Percentiles rank a stretch among this genome's conserved stretches.
Conservation (phyloP, 53 echinoderm and acorn worm species). For the Temnopleurus reevesii region DNA sequence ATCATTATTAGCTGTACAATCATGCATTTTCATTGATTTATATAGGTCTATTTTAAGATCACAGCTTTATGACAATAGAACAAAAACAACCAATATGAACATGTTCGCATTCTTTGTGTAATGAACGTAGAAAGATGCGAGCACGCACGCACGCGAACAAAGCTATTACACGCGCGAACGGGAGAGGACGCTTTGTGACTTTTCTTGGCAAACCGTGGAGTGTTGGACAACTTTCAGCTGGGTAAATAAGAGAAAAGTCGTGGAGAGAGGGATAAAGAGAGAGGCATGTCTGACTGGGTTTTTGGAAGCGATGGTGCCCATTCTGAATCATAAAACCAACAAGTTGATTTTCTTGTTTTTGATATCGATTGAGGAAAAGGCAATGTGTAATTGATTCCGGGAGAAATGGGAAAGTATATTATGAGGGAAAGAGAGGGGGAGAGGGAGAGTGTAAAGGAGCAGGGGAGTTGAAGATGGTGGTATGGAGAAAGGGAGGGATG, state of each 20-base stretch:
- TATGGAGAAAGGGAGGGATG: no score
- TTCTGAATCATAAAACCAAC: slow-evolving; percentile 21
- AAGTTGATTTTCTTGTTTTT: slow-evolving; percentile 17
- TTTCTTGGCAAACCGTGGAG: not conserved
- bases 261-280: not conserved
- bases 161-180: not conserved
- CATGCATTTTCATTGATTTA: slow-evolving; percentile 9
- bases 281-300: no score
- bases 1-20: slow-evolving; percentile 4
- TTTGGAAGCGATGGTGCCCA: not conserved
- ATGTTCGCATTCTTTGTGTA: not conserved
- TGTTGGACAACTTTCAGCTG: not conserved
- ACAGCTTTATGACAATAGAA: slow-evolving; percentile 6
- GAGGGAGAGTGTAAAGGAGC: not conserved
- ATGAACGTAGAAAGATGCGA: not conserved
- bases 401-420: not conserved
- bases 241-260: slow-evolving; percentile 5
- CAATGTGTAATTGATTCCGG: slow-evolving; percentile 4
- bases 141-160: not conserved
- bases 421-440: not conserved
- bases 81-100: not conserved
- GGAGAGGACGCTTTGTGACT: slow-evolving; percentile 28
- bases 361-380: not conserved
- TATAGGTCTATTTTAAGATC: not conserved
- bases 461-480: not conserved